phyloP scores from a whole-genome alignment of 2,797 vertebrate species.

The Clarias pachynema region DNA sequence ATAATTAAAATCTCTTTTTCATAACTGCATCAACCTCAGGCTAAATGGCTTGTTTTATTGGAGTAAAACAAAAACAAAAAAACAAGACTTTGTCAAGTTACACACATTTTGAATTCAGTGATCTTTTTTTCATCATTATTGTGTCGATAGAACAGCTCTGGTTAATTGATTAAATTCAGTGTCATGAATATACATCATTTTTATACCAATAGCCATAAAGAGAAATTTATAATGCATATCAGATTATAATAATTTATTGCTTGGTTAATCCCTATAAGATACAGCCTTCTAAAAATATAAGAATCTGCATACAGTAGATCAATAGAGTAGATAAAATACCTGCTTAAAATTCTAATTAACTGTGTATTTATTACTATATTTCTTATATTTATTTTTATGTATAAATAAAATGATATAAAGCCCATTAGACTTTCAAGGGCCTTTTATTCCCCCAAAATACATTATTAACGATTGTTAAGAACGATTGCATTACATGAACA shows the following conservation, averaged over 20 bases:
- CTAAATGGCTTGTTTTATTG: constrained; percentile 32
- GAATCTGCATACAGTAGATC: background rate
- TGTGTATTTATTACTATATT: background rate
- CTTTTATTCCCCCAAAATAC: background rate
- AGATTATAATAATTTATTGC: background rate
- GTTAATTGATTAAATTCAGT: constrained; percentile 50
- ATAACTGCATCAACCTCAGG: background rate
- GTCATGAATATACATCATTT: background rate
- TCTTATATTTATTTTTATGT: background rate
- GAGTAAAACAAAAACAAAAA: constrained; percentile 12
- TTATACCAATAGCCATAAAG: constrained; percentile 1
- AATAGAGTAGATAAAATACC: background rate
- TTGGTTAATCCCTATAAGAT: background rate
- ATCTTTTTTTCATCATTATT: constrained; percentile 52
- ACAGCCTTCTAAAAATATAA: background rate
- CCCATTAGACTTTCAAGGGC: background rate
- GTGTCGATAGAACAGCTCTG: constrained; percentile 27
- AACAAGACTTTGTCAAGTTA: constrained; percentile 42
- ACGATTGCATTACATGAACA: background rate
- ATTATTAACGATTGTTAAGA: constrained; percentile 2
- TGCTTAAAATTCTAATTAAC: background rate
- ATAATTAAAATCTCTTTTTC: constrained; percentile 53
- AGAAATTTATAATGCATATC: background rate
- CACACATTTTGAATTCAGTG: constrained; percentile 39
- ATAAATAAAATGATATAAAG: background rate